Evolutionary conservation across 2,888 invertebrate genomes (phyloP).

Genomic region (Cerastis leucographa): DNA sequence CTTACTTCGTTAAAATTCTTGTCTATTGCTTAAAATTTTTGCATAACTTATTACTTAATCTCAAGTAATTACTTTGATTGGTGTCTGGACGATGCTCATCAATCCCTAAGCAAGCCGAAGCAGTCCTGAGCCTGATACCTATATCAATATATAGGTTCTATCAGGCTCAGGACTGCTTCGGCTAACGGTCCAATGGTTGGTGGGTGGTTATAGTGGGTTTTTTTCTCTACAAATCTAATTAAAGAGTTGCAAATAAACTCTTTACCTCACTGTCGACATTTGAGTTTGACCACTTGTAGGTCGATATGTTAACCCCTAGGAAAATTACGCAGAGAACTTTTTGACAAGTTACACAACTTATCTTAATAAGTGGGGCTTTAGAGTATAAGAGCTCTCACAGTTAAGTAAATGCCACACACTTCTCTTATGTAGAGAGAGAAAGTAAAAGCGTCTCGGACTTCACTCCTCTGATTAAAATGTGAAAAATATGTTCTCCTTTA

Average conservation of each 20-base stretch:
- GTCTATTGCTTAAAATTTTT: no score
- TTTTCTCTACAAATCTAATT: no score
- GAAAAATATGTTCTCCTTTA: conserved; percentile 44
- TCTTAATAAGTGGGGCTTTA: background rate
- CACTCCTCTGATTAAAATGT: conserved; percentile 1
- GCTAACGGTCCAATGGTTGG: no score
- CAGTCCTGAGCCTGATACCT: no score
- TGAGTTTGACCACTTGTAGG: background rate
- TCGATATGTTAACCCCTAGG: background rate
- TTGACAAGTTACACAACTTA: background rate
- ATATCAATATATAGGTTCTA: no score
- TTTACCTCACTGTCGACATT: background rate
- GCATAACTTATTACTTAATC: no score
- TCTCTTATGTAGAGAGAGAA: conserved; percentile 2
- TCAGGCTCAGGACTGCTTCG: no score
- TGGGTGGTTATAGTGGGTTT: no score
- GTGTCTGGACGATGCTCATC: no score
- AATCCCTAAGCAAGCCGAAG: no score
- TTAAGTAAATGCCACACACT: conserved; percentile 5
- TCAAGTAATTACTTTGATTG: no score
- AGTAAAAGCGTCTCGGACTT: conserved; percentile 19
- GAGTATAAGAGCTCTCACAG: background rate
- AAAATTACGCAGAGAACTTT: background rate
- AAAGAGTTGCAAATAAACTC: background rate
- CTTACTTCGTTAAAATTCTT: no score